These are phyloP conservation scores for Andrena flavipes DNA, from an alignment of 2,888 invertebrate genomes.

Conservation along the genomic window DNA sequence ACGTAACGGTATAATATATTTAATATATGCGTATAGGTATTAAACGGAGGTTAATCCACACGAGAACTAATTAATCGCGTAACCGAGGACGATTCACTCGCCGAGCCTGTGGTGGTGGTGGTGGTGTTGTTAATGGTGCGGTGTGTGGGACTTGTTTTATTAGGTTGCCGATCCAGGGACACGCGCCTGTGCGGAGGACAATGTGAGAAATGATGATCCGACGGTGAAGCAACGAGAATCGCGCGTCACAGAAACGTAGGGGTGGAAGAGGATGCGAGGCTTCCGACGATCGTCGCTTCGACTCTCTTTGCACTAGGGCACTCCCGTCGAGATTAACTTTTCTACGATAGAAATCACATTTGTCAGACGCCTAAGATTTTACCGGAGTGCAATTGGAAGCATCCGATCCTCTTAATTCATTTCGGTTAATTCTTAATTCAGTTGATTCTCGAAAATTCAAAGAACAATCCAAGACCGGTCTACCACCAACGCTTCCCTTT, in stretches of 20 bases:
- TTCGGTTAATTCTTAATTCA: too few species aligned
- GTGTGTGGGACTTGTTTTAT: conserved; percentile 16
- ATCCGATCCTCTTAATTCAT: not conserved
- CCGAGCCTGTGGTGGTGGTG: conserved; percentile 27
- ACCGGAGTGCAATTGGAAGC: not conserved
- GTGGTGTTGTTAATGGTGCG: conserved; percentile 37
- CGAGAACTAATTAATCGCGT: conserved; percentile 66
- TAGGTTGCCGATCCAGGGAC: conserved; percentile 16
- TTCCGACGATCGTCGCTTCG: not conserved
- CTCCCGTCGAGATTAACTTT: conserved; percentile 30
- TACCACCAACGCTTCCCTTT: too few species aligned
- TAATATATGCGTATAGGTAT: conserved; percentile 79
- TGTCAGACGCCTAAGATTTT: not conserved
- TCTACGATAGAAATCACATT: not conserved
- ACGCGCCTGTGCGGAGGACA: conserved; percentile 17
- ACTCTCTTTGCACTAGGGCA: not conserved
- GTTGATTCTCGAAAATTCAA: too few species aligned
- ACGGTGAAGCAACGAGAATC: not conserved
- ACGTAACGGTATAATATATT: conserved; percentile 80
- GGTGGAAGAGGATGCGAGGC: conserved; percentile 15
- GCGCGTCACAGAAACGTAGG: not conserved
- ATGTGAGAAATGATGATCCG: not conserved
- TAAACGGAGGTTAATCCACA: conserved; percentile 63
- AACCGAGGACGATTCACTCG: conserved; percentile 58
- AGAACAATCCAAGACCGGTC: too few species aligned